phyloP scores from a whole-genome alignment of 1,140 invertebrate species.

The Subanguina moxae region DNA sequence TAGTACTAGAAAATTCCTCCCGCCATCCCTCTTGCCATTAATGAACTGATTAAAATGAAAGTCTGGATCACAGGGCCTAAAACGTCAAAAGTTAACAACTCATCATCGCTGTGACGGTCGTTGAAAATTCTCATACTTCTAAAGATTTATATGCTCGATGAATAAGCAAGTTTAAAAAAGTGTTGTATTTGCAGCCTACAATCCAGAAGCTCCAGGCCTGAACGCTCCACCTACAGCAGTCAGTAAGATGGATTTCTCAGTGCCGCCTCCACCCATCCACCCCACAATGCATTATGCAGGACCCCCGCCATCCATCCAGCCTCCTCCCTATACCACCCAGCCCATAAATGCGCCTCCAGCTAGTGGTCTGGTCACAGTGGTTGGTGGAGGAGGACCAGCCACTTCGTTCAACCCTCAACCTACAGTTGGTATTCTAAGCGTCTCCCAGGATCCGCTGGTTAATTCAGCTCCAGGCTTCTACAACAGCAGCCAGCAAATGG shows the following conservation, averaged over 20 bases:
- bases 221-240: constrained; percentile 17
- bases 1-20: too few relatives aligned
- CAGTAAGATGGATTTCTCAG: constrained; percentile 28
- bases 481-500: not conserved
- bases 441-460: not conserved
- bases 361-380: not conserved
- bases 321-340: not conserved
- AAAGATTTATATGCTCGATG: too few relatives aligned
- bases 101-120: too few relatives aligned
- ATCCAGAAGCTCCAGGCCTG: constrained; percentile 29
- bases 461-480: not conserved
- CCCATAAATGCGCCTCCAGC: not conserved
- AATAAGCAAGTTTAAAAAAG: too few relatives aligned
- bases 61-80: too few relatives aligned
- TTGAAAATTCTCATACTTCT: too few relatives aligned
- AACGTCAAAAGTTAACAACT: too few relatives aligned
- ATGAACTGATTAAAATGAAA: too few relatives aligned
- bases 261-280: constrained; percentile 31
- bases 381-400: constrained; percentile 3
- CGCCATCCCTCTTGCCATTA: too few relatives aligned
- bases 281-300: constrained; percentile 4
- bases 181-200: constrained; percentile 15
- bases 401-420: not conserved
- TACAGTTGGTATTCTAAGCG: not conserved
- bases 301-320: not conserved